Base-by-base conservation (phyloP, 2,113 vertebrate genomes). In the Hippotragus niger region DNA sequence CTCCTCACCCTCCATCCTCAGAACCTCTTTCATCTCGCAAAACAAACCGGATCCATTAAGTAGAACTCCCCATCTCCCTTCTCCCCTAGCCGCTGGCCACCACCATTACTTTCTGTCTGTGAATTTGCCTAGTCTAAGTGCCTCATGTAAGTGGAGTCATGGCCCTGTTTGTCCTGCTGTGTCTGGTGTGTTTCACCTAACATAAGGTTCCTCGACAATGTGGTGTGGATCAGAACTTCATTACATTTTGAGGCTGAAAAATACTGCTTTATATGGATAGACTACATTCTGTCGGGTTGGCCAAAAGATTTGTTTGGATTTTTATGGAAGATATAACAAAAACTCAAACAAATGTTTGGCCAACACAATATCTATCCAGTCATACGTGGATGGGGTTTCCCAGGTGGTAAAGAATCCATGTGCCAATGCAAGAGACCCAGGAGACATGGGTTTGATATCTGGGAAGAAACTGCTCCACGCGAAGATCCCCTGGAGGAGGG, bases 351-450 rank as follows among this genome's bases (percentile, higher is more conserved):
- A 13, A 23, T 23, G 10, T 71, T 71, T 71, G 67, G n/a, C 67
- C n/a, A 71, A 23, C 67, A 36, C 67, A 40, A 1, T 13, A 71
- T 71, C 67, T 6, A 2, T 36, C 78, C 50, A 4, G 27, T 53
- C 8, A 1, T 5, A 33, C 10, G 0, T 43, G 13, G 9, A 15
- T 0, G 1, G 64, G 16, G 64, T 71, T 71, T 36, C n/a, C n/a
- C n/a, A 71, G 4, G n/a, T 71, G n/a, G n/a, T 71, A 71, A 71
- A 36, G 15, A 62, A 5, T 36, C 64, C n/a, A 21, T 4, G 0
- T 71, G n/a, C 67, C 67, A 74, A 40, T 40, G 36, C 36, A 6
- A 36, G 67, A 74, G 67, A 74, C 67, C 19, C 67, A 71, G 67
- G 67, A 71, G 67, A 40, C 0, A 1, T 23, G n/a, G 36, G 19